Evolutionary conservation across 1,140 invertebrate genomes (phyloP), one percentile per base, ranked within the genome.

Genomic region (Lordiphosa stackelbergi): DNA sequence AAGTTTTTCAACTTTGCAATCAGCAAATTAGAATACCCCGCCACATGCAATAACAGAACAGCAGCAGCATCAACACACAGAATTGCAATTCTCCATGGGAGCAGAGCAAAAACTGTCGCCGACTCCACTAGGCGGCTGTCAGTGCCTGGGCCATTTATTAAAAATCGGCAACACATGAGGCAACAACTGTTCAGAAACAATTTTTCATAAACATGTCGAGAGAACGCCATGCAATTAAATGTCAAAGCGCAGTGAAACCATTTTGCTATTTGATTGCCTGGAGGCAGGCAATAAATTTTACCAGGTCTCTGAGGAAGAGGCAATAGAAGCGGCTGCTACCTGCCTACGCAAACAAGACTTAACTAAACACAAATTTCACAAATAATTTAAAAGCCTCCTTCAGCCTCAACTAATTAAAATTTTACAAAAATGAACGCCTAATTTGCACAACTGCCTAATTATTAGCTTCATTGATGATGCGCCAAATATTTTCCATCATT

Each of bases 241-340:
- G 63, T 68, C 64, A 68, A 68, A 68, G 64, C 54, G 64, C 64
- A 43, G 54, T 24, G 47, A 65, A 42, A 31, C 63, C 64, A 68
- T 68, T 68, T 68, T 68, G 54, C 35, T 68, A 52, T 68, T 68
- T 68, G 64, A 68, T 68, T 68, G 64, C 64, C 64, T 35, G 19
- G 55, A 68, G 64, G 64, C 64, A 37, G 53, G 57, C 64, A 68
- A 68, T 68, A 68, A 68, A 68, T 68, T 68, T 36, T 8, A 13
- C 0, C 63, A 36, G 63, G 42, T 42, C 63, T 47, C 47, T 53
- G 51, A 64, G 64, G 64, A 66, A 16, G 22, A 31, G 28, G 40
- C 4, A 24, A 5, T 1, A 22, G 0, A 5, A 24, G 61, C 61
- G 37, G 24, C 34, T 52, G 57, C 46, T 31, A 8, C 28, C 28